Evolutionary conservation across 2,888 invertebrate species (phyloP), one percentile per base, ranked within the genome.

Genomic region (Gastrophysa polygoni): DNA sequence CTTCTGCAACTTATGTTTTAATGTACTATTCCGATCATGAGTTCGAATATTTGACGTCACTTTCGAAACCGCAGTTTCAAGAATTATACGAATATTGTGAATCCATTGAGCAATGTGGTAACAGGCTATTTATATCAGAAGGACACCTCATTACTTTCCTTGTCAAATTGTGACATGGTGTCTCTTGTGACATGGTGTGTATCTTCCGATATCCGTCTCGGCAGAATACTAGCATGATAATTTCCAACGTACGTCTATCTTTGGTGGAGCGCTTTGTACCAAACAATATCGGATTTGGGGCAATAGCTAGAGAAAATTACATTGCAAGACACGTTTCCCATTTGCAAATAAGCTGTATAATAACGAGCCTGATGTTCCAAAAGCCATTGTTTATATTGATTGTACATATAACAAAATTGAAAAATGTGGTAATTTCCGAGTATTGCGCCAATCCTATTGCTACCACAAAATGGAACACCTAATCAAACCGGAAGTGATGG

Each of bases 201-300:
- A 18, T 20, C 47, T 47, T 47, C 47, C 47, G 47, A 47, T 47
- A 47, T 47, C 20, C 47, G 47, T 47, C 5, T 47, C 18, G 18
- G 20, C 47, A 18, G 14, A 47, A 47, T 47, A 47, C 47, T 8
- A 47, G 47, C 47, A 47, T 47, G 47, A 47, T 47, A 18, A 18
- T 17, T 18, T 47, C 47, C 16, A 47, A 32, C 29, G 29, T 32
- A 32, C 29, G 29, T 32, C 29, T 32, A 32, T 32, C 29, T 32
- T 32, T 32, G 10, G 10, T 32, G 29, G 29, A 32, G 18, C 47
- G 47, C 47, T 17, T 4, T 18, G 47, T 20, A 47, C 47, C 47
- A 47, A 32, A 20, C 47, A 47, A 47, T 47, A 47, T 47, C 47
- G 47, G 47, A 47, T 47, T 47, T 47, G 47, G 47, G 47, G 21